These are phyloP conservation scores for crab-eating macaque (Macaca fascicularis) DNA, from an alignment of 2,113 vertebrate genomes.

Conservation along the genomic window T2T-MFA8v1.1 NC_088375.1:232533001-232533500, in stretches of 20 bases:
- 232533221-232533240: rapidly evolving
- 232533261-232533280: background rate
- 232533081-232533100: too few species aligned
- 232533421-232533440: background rate
- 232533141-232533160: too few species aligned
- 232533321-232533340: rapidly evolving
- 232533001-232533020: too few species aligned
- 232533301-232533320: background rate
- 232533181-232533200: rapidly evolving
- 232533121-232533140: rapidly evolving
- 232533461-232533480: rapidly evolving
- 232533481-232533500: rapidly evolving
- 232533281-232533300: rapidly evolving
- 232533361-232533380: rapidly evolving
- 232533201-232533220: rapidly evolving
- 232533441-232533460: rapidly evolving
- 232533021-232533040: too few species aligned
- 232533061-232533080: too few species aligned
- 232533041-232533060: too few species aligned
- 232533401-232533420: background rate
- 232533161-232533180: background rate
- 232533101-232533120: too few species aligned
- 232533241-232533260: too few species aligned
- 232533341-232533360: rapidly evolving
- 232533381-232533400: too few species aligned